phyloP scores from a whole-genome alignment of 1,140 invertebrate genomes.

The Trichomalopsis sarcophagae region DNA sequence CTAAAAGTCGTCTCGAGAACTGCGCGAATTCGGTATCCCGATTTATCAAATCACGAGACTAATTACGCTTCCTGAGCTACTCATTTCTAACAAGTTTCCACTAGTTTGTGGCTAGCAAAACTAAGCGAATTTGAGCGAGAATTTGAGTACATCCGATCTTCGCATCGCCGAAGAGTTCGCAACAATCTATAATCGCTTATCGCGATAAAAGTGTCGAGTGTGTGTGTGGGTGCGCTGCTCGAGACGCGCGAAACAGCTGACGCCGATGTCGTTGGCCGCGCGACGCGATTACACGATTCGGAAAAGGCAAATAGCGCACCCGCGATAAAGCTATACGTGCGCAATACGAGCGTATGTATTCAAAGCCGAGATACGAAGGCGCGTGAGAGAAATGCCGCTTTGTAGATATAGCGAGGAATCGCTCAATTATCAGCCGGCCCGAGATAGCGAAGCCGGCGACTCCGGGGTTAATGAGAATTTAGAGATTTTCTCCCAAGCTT shows the following conservation, averaged over 20 bases:
- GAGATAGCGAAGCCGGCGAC: not conserved
- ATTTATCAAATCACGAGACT: not conserved
- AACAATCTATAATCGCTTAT: too few species aligned
- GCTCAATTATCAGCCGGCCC: not conserved
- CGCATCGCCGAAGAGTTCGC: too few species aligned
- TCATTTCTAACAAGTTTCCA: too few species aligned
- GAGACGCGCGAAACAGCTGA: not conserved
- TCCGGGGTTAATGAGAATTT: not conserved
- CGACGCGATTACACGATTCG: not conserved
- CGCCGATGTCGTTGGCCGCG: not conserved
- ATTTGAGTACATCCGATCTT: too few species aligned
- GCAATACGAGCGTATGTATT: not conserved
- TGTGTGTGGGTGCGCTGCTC: not conserved
- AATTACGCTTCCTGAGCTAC: not conserved
- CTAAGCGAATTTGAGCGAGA: too few species aligned
- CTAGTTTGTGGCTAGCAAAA: too few species aligned
- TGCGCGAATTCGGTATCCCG: not conserved
- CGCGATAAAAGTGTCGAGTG: too few species aligned
- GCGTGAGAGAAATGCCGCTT: not conserved
- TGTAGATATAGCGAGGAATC: not conserved
- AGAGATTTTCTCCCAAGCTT: not conserved
- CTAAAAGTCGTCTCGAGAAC: not conserved
- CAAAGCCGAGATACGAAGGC: not conserved
- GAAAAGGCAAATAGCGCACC: not conserved
- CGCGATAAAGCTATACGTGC: not conserved